phyloP scores from a whole-genome alignment of 2,113 vertebrate genomes.

The Lipotes vexillifer region DNA sequence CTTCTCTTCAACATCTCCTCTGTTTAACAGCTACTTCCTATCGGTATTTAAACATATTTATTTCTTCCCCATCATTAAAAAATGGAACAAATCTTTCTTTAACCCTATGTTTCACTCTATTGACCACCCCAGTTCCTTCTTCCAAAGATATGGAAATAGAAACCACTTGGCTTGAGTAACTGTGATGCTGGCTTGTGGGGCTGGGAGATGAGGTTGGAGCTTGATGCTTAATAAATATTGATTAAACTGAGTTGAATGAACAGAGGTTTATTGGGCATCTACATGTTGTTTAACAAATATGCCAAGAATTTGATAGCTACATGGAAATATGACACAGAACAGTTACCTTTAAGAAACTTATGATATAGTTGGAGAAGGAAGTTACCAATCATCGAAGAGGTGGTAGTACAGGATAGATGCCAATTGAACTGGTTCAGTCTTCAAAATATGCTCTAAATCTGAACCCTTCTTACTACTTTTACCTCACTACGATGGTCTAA shows the following conservation, averaged over 20 bases:
- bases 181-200: background rate
- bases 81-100: background rate
- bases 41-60: background rate
- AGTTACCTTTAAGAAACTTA: background rate
- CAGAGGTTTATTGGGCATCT: background rate
- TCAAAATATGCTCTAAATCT: background rate
- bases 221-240: background rate
- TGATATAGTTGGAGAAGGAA: background rate
- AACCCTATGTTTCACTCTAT: background rate
- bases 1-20: background rate
- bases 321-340: background rate
- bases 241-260: background rate
- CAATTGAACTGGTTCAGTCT: background rate
- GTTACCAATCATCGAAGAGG: background rate
- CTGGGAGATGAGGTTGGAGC: background rate
- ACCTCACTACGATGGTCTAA: background rate
- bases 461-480: background rate
- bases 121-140: fast-evolving
- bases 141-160: background rate
- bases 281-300: background rate
- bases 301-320: background rate
- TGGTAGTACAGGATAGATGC: background rate
- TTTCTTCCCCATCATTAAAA: background rate
- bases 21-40: background rate
- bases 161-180: background rate